Base-by-base conservation (phyloP, 2,888 invertebrate species). In the Caenorhabditis drosophilae region DNA sequence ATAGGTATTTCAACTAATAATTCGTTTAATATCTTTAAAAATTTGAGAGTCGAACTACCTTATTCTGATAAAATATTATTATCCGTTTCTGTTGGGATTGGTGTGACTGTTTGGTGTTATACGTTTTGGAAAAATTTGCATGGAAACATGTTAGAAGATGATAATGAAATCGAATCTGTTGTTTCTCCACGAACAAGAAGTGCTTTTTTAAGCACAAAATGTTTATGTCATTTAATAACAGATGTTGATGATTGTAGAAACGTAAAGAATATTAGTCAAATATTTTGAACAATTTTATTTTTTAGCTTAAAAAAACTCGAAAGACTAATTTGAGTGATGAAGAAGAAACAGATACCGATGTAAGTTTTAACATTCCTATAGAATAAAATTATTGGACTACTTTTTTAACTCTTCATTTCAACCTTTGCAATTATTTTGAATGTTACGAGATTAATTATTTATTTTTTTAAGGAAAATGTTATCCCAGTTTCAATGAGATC, bases 331-430 rank as follows among this genome's bases (percentile, higher is more conserved):
- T 12, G 6, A 62, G 62, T 36, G 47, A 53, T 26, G 62, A 62
- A 22, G 56, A 62, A 42, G 62, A 62, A 34, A 48, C 48, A 4
- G 62, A 62, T 31, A 62, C 62, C n/a, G 56, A 62, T 41, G 62
- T 62, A 18, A 38, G 48, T 40, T n/a, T 16, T 40, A 4, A 6
- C 18, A 16, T 40, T 3, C 2, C 4, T 40, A n/a, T n/a, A n/a
- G n/a, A n/a, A n/a, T n/a, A n/a, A n/a, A n/a, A n/a, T n/a, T 36
- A 35, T 34, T 26, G 9, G 4, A 12, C 22, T 44, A 7, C 25
- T 15, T 36, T 26, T 44, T 9, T 9, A 12, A 34, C 9, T 34
- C 12, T 34, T 34, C 12, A 34, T 34, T 12, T 9, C 9, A 11
- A 34, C 9, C n/a, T n/a, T n/a, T 9, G 34, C 34, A 34, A 12